A percentile compares a stretch with the other conserved stretches of the same genome.
These are phyloP conservation scores for Sceloporus tristichus DNA, from an alignment of 2,113 vertebrate species.

Conservation along the genomic window DNA sequence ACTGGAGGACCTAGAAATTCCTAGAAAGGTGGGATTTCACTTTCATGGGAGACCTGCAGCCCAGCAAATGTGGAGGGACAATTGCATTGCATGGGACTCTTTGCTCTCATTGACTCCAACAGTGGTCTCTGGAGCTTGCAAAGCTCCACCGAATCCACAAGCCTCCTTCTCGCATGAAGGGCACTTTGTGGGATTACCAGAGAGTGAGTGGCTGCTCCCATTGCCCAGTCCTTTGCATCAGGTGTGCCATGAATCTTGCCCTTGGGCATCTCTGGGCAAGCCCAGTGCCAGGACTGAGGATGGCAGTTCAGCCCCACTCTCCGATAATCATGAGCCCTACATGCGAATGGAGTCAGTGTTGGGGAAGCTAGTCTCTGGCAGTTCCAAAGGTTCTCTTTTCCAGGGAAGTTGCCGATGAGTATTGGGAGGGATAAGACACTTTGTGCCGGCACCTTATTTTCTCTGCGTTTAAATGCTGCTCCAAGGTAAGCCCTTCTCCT, in stretches of 20 bases:
- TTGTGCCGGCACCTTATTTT: constrained; percentile 9
- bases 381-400: background rate
- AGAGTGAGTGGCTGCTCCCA: background rate
- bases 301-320: too few species aligned
- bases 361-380: background rate
- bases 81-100: background rate
- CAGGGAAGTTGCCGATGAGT: background rate
- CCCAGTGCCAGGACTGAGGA: background rate
- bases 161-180: too few species aligned
- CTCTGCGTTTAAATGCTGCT: constrained; percentile 36
- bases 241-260: background rate
- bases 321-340: too few species aligned
- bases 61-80: too few species aligned
- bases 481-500: constrained; percentile 27
- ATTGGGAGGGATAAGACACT: background rate
- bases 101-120: background rate
- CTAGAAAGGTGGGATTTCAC: too few species aligned
- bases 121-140: background rate
- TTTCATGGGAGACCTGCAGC: too few species aligned
- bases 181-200: background rate
- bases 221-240: background rate
- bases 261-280: background rate
- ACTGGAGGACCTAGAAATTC: too few species aligned
- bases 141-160: too few species aligned
- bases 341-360: background rate